These are phyloP conservation scores for Euzophera pinguis DNA, from an alignment of 2,888 invertebrate genomes.

Conservation along the genomic window DNA sequence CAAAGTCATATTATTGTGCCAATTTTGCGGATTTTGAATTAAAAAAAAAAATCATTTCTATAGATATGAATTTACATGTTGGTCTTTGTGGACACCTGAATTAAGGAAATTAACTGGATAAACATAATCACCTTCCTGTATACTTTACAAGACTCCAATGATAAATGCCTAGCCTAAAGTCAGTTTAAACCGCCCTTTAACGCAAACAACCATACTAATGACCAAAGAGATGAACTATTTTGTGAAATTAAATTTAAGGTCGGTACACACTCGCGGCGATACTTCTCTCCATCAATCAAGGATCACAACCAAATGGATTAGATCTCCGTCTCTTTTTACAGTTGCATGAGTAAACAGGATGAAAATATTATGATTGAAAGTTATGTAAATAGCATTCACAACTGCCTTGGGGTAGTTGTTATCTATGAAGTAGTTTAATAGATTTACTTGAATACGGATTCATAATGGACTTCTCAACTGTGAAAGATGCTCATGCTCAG, in stretches of 20 bases:
- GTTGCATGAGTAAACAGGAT: conserved; percentile 1
- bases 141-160: too few species aligned
- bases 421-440: conserved; percentile 44
- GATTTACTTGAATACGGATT: conserved; percentile 37
- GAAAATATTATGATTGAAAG: conserved; percentile 22
- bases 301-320: conserved; percentile 23
- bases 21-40: too few species aligned
- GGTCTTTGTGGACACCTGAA: too few species aligned
- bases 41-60: too few species aligned
- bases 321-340: conserved; percentile 16
- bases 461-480: neutral
- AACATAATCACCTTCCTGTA: too few species aligned
- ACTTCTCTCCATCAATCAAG: conserved; percentile 55
- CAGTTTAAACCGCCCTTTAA: conserved; percentile 31
- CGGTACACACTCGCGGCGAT: conserved; percentile 39
- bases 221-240: conserved; percentile 33
- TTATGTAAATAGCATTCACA: conserved; percentile 33
- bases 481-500: neutral
- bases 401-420: conserved; percentile 36
- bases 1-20: too few species aligned
- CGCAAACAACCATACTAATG: conserved; percentile 50
- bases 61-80: too few species aligned
- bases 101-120: too few species aligned
- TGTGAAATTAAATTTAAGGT: conserved; percentile 48
- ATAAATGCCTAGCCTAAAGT: conserved; percentile 21